Percentiles rank a stretch among this genome's conserved stretches.
Evolutionary conservation across 2,113 vertebrate genomes (phyloP).

Genomic region (Sebastes schlegelii): DNA sequence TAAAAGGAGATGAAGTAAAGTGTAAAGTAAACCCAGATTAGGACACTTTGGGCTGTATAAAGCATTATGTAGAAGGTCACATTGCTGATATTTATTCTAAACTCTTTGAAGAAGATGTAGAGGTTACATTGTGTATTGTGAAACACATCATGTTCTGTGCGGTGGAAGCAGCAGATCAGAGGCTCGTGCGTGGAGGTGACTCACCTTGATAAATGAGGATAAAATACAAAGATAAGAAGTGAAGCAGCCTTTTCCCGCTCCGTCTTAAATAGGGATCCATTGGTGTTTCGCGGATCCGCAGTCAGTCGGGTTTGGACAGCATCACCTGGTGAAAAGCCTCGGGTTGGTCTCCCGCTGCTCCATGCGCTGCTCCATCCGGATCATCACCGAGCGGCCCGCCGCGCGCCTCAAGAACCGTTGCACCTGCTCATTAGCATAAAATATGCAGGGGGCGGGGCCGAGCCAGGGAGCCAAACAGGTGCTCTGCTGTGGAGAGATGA

Average conservation of each 20-base stretch:
- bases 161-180: background rate
- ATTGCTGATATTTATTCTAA: no score
- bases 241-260: constrained; percentile 67
- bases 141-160: background rate
- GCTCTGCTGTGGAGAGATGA: background rate
- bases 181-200: background rate
- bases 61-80: no score
- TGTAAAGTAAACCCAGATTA: background rate
- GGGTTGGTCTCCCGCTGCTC: constrained; percentile 68
- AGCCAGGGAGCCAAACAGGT: background rate
- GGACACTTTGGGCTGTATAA: background rate
- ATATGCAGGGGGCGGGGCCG: constrained; percentile 62
- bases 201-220: constrained; percentile 84
- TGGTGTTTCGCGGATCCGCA: constrained; percentile 74
- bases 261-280: constrained; percentile 82
- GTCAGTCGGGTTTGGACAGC: constrained; percentile 68
- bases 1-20: background rate
- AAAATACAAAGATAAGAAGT: constrained; percentile 67
- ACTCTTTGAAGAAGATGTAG: no score
- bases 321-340: constrained; percentile 74
- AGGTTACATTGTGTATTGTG: no score
- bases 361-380: constrained; percentile 73
- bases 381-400: constrained; percentile 48
- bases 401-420: constrained; percentile 70
- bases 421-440: constrained; percentile 84